Base-by-base conservation (phyloP, 2,888 invertebrate species). In the Lycocerus yunnanus region DNA sequence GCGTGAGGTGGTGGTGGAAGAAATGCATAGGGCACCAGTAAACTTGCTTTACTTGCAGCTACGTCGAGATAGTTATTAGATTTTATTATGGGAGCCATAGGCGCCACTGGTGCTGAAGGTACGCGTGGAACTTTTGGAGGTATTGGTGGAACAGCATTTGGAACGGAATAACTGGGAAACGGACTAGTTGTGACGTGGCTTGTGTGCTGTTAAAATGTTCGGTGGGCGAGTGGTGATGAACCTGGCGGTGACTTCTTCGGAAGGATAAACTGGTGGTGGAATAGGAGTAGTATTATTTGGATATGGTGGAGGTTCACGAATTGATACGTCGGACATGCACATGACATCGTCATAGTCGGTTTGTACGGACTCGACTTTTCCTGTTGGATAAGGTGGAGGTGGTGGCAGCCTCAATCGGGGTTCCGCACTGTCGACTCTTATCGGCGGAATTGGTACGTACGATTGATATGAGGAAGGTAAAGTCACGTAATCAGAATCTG, bases 401-500 rank as follows among this genome's bases (percentile, higher is more conserved):
- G 85, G 89, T 66, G 87, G 89, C 68, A 84, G 89, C 75, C 89
- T 87, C 83, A 84, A 86, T 78, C 84, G 81, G 77, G 81, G 88
- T 86, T 84, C 86, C 1, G 82, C 85, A 72, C 93, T 93, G 82
- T 93, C 93, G 2, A 91, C 90, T 80, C 94, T 88, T 70, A 92
- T 91, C 1, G 93, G 93, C 63, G 93, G 92, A 3, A 92, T 91
- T 14, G 94, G 93, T 2, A 92, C 85, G 70, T 88, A 89, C 8
- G 85, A 85, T 78, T 86, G 86, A 78, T 87, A 87, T 6, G 85
- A 84, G 9, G 87, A 86, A 1, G 92, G 92, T 83, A 95, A 88
- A 75, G 95, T 94, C 1, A 96, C 96, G 84, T 97, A 97, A 85
- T 97, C 96, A 21, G 95, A 95, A 82, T 96, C 95, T 0, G 96